These are phyloP conservation scores for Lagodon rhomboides DNA, from an alignment of 2,797 vertebrate species.

Conservation along the genomic window DNA sequence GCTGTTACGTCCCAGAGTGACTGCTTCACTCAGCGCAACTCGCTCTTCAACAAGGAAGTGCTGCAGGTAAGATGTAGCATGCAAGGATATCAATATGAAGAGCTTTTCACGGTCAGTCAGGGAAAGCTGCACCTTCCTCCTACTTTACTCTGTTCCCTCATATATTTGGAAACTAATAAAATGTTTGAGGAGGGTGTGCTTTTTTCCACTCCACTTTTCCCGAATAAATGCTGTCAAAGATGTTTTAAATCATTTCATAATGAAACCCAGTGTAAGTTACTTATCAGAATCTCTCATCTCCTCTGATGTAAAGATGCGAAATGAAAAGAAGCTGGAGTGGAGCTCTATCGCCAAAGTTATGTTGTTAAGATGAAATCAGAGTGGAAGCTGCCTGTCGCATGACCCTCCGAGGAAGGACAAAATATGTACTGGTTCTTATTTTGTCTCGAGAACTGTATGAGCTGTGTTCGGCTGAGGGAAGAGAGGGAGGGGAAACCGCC, in stretches of 20 bases:
- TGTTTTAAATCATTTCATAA: slow-evolving; percentile 27
- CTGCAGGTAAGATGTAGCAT: slow-evolving; percentile 78
- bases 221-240: slow-evolving; percentile 9
- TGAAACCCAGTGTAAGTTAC: slow-evolving; percentile 1
- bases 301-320: slow-evolving; percentile 14
- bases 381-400: slow-evolving; percentile 62
- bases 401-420: slow-evolving; percentile 66
- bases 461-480: slow-evolving; percentile 71
- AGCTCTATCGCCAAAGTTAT: slow-evolving; percentile 41
- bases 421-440: slow-evolving; percentile 78
- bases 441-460: slow-evolving; percentile 76
- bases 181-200: slow-evolving; percentile 12
- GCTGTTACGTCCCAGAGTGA: slow-evolving; percentile 65
- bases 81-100: not conserved
- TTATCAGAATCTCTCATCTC: slow-evolving; percentile 32
- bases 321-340: slow-evolving; percentile 32
- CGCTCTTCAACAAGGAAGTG: slow-evolving; percentile 84
- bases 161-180: slow-evolving; percentile 27
- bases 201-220: slow-evolving; percentile 18
- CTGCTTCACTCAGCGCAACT: slow-evolving; percentile 78
- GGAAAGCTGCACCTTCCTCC: not conserved
- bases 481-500: slow-evolving; percentile 78
- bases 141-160: slow-evolving; percentile 5
- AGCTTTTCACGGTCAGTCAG: not conserved
- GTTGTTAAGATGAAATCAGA: slow-evolving; percentile 55